These are phyloP conservation scores for Dromococcyx pavoninus DNA, from an alignment of 2,797 vertebrate species.

Conservation along the genomic window DNA sequence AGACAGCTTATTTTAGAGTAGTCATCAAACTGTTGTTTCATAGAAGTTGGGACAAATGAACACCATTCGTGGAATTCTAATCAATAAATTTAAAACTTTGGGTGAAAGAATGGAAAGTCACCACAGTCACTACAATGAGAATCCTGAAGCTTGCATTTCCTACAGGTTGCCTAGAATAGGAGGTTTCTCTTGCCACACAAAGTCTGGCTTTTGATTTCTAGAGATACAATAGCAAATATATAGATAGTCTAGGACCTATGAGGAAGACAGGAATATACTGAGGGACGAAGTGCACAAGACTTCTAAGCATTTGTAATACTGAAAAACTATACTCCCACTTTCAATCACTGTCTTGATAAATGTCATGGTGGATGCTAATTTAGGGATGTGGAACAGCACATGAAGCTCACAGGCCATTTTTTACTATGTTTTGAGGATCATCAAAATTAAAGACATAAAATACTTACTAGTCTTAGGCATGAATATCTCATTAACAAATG, in stretches of 20 bases:
- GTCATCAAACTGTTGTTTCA: not conserved
- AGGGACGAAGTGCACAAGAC: not conserved
- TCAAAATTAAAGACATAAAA: not conserved
- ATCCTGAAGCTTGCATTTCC: not conserved
- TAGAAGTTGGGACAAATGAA: not conserved
- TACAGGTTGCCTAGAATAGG: not conserved
- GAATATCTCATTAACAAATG: not conserved
- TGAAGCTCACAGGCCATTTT: not conserved
- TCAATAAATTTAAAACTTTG: not conserved
- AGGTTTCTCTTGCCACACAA: not conserved
- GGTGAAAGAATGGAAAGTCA: not conserved
- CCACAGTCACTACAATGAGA: not conserved
- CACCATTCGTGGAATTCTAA: not conserved
- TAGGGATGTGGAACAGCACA: not conserved
- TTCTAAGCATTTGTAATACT: not conserved
- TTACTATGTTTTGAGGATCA: not conserved
- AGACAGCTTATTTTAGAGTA: not conserved
- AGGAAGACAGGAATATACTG: not conserved
- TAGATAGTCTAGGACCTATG: not conserved
- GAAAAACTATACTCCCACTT: not conserved
- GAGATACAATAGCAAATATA: not conserved
- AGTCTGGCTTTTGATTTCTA: not conserved
- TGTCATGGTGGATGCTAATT: not conserved
- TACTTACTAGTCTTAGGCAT: not conserved
- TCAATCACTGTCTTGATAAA: not conserved